Base-by-base conservation (phyloP, 2,888 invertebrate species). In the Chaetogeoica ovagalla region DNA sequence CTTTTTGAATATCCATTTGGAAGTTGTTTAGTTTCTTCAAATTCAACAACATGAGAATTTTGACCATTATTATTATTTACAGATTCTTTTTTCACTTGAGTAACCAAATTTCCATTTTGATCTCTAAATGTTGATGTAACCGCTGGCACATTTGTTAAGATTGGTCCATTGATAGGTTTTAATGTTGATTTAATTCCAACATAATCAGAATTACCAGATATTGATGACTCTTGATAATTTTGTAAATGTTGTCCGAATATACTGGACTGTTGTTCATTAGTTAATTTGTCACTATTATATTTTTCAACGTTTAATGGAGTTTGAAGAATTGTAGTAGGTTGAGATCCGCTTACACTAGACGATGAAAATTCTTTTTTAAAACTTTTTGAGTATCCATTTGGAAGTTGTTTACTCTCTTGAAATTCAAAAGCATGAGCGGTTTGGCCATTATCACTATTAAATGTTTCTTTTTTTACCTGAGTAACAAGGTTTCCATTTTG, bases 71-170 rank as follows among this genome's bases (percentile, higher is more conserved):
- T n/a, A 17, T 60, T 77, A 17, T 69, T 77, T 15, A 62, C 30
- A 17, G n/a, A 17, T 77, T 77, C 77, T 55, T 77, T 77, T 69
- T 77, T 77, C 39, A 77, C 69, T n/a, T 77, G 77, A 11, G 68
- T 77, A 9, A 77, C 60, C 9, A 77, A 19, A 69, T 77, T 69
- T 4, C 69, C 69, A 39, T 77, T 59, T 69, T 77, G 69, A 60
- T 77, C 76, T 52, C 48, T 60, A 9, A 60, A 77, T 48, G 76
- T 62, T 69, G 48, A 60, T n/a, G 69, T 70, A 8, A 37, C n/a
- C 15, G 52, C 69, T 4, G 69, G 69, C 17, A 17, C 21, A 55
- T 62, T 70, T 4, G 30, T 30, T 30, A 30, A n/a, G 17, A 60
- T 52, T 70, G 69, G 21, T 30, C n/a, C 39, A 39, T 2, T 13